Evolutionary conservation across 2,797 vertebrate genomes (phyloP), one percentile per base, ranked within the genome.

Genomic region (Lepidocolaptes lacrymiger): DNA sequence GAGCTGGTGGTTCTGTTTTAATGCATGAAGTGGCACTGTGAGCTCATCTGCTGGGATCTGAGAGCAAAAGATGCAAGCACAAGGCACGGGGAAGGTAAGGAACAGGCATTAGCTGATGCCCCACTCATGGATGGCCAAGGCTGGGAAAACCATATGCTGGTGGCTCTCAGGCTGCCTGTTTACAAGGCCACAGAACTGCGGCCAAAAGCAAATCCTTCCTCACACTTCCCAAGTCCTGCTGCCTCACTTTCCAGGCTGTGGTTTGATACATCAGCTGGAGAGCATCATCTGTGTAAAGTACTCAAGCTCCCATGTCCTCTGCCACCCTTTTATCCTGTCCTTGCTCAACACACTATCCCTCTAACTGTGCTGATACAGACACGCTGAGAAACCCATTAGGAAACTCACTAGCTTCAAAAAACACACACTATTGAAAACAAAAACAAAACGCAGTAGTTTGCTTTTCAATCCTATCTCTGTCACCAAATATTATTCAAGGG

Each of bases 21-120:
- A 8, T 2, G 52, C 43, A 17, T 1, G 19, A 36, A 67, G 56
- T 66, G 19, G 16, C 71, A 7, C 49, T 8, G 1, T 4, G 62
- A 85, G 81, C 49, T 63, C 16, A n/a, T 18, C 49, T 41, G 66
- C 85, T 36, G 46, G 5, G 21, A 59, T 4, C 16, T 6, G 26
- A 46, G 51, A 73, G 59, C 61, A 26, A 36, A 52, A 69, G 72
- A n/a, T 8, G 3, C 0, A 0, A 46, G 66, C 4, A 0, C 5
- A 9, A 54, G 69, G 54, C 0, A 0, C 5, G 0, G 24, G 41
- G n/a, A 69, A 88, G 80, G 72, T 43, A 51, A 72, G 48, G 26
- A 51, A 89, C 28, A 1, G 1, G 69, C 34, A 17, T 14, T 21
- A 83, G 39, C 16, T 36, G 61, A 49, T 1, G 6, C 7, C 32